Evolutionary conservation across 1,140 invertebrate species (phyloP).

Genomic region (Helicoverpa armigera): DNA sequence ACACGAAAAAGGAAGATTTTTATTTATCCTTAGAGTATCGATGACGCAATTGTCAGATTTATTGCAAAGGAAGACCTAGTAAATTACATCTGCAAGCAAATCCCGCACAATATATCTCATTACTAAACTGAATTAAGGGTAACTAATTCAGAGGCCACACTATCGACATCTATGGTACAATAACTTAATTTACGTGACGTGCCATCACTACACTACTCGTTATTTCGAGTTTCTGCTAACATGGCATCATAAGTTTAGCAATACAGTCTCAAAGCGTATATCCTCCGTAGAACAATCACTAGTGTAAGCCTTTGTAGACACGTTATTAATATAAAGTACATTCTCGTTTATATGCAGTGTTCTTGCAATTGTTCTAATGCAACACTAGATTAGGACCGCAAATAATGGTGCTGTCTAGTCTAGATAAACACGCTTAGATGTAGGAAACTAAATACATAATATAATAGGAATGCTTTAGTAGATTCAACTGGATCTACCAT

Average conservation of each 20-base stretch:
- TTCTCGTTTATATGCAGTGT: neutral
- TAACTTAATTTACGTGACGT: neutral
- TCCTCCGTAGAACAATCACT: neutral
- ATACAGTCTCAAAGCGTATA: neutral
- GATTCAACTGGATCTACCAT: too few relatives aligned
- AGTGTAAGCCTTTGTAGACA: conserved; percentile 12
- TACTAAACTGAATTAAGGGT: too few relatives aligned
- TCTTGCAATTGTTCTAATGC: conserved; percentile 7
- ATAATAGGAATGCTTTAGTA: too few relatives aligned
- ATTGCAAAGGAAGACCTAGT: too few relatives aligned
- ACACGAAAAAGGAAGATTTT: too few relatives aligned
- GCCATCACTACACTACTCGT: neutral
- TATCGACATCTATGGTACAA: neutral
- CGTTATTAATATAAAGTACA: neutral
- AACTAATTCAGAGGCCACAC: neutral
- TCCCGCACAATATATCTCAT: too few relatives aligned
- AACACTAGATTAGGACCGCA: conserved; percentile 8
- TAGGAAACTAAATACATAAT: too few relatives aligned
- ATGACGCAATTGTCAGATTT: too few relatives aligned
- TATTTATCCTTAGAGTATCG: too few relatives aligned
- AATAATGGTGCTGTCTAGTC: neutral
- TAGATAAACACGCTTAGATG: too few relatives aligned
- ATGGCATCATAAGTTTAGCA: neutral
- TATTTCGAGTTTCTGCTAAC: neutral
- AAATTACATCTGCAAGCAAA: too few relatives aligned